These are phyloP conservation scores for Cerceris ruficornis DNA, from an alignment of 2,888 invertebrate genomes.

Conservation along the genomic window DNA sequence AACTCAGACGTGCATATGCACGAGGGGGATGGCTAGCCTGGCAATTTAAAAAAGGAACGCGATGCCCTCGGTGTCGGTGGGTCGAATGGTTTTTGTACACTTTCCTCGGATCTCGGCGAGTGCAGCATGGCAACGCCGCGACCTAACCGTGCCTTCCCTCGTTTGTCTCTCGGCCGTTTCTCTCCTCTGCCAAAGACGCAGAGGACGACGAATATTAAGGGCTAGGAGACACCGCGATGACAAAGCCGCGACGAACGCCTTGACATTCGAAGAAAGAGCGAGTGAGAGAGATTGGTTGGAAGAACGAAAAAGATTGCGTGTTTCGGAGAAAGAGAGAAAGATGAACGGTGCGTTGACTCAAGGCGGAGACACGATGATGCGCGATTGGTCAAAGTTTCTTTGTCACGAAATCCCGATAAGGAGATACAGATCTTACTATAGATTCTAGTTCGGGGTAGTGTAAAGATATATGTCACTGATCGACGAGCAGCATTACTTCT, in stretches of 20 bases:
- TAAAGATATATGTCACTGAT: too few relatives aligned
- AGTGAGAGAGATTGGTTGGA: slow-evolving; percentile 3
- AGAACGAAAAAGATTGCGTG: background rate
- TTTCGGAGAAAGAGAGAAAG: background rate
- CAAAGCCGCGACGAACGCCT: slow-evolving; percentile 43
- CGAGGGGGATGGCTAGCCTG: slow-evolving; percentile 54
- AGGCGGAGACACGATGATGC: too few relatives aligned
- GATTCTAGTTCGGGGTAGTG: too few relatives aligned
- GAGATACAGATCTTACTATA: too few relatives aligned
- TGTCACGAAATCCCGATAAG: too few relatives aligned
- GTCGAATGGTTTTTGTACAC: slow-evolving; percentile 74
- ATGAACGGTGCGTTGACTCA: too few relatives aligned
- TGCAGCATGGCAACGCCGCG: slow-evolving; percentile 77
- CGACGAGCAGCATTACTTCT: too few relatives aligned
- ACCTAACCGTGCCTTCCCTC: slow-evolving; percentile 48
- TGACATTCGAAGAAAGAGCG: slow-evolving; percentile 29
- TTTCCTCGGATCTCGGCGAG: slow-evolving; percentile 69
- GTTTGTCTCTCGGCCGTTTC: slow-evolving; percentile 51
- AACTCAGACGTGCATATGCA: slow-evolving; percentile 33
- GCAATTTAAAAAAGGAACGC: slow-evolving; percentile 62
- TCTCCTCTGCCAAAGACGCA: slow-evolving; percentile 60
- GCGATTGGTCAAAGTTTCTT: too few relatives aligned
- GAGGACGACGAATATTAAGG: slow-evolving; percentile 59
- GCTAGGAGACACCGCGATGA: slow-evolving; percentile 57
- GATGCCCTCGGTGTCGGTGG: slow-evolving; percentile 61